Conservation (phyloP, 1,140 invertebrate genomes). For the Ditylenchus dipsaci region DNA sequence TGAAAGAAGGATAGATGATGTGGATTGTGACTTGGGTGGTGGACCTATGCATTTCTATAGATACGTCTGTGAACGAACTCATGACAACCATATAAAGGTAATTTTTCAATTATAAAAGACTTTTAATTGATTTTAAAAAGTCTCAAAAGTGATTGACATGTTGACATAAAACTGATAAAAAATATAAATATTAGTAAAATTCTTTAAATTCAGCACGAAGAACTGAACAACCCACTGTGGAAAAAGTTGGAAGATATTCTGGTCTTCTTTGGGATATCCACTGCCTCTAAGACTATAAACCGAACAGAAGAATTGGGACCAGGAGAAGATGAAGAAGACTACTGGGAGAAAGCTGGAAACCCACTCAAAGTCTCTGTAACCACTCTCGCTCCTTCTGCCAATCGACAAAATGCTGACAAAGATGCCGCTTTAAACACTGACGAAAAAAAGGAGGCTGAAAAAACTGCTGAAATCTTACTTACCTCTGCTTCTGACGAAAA, state of each 20-base stretch:
- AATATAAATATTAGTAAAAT: too few relatives aligned
- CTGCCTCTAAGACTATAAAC: background rate
- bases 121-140: background rate
- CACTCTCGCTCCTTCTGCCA: background rate
- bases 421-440: background rate
- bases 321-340: slow-evolving; percentile 33
- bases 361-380: slow-evolving; percentile 2
- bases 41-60: slow-evolving; percentile 19
- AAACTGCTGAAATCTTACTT: background rate
- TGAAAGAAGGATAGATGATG: slow-evolving; percentile 23
- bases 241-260: slow-evolving; percentile 50
- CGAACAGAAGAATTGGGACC: slow-evolving; percentile 4
- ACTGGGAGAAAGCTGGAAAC: slow-evolving; percentile 26
- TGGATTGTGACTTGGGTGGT: slow-evolving; percentile 41
- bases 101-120: background rate
- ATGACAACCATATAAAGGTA: slow-evolving; percentile 40
- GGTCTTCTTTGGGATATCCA: slow-evolving; percentile 42
- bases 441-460: background rate
- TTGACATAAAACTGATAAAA: too few relatives aligned
- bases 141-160: background rate
- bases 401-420: background rate
- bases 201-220: slow-evolving; percentile 43
- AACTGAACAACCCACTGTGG: slow-evolving; percentile 44
- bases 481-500: slow-evolving; percentile 6
- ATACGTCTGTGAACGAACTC: slow-evolving; percentile 41